phyloP scores from a whole-genome alignment of 2,113 vertebrate species.

The Megaptera novaeangliae region DNA sequence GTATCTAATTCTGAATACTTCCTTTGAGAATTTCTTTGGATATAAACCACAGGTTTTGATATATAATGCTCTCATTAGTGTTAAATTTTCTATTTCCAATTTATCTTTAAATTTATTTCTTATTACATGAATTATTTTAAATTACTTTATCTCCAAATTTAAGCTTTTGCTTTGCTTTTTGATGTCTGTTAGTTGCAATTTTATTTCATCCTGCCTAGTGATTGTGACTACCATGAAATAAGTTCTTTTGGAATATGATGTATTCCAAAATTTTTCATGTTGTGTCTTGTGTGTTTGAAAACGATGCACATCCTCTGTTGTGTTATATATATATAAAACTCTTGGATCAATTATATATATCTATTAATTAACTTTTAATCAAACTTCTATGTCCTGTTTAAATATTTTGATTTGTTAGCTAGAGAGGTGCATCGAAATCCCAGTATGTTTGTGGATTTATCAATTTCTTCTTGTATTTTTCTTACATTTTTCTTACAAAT shows the following conservation, averaged over 20 bases:
- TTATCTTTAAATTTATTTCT: neutral
- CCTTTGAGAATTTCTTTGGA: neutral
- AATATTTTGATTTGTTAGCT: neutral
- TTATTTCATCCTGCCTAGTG: neutral
- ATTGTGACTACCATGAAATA: neutral
- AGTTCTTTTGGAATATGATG: neutral
- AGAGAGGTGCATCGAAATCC: neutral
- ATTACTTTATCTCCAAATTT: neutral
- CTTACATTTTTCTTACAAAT: neutral
- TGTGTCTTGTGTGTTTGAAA: neutral
- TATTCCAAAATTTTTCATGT: neutral
- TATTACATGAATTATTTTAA: neutral
- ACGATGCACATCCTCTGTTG: neutral
- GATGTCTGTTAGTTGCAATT: neutral
- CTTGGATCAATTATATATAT: neutral
- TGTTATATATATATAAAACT: neutral
- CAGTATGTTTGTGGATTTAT: neutral
- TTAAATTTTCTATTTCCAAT: neutral
- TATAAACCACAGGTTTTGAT: neutral
- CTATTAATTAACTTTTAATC: neutral
- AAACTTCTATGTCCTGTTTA: neutral
- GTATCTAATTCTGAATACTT: neutral
- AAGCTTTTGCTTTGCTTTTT: neutral
- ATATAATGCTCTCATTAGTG: neutral
- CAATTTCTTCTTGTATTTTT: neutral